phyloP scores from a whole-genome alignment of 2,888 invertebrate genomes.

The Cremastobaeus sp. region DNA sequence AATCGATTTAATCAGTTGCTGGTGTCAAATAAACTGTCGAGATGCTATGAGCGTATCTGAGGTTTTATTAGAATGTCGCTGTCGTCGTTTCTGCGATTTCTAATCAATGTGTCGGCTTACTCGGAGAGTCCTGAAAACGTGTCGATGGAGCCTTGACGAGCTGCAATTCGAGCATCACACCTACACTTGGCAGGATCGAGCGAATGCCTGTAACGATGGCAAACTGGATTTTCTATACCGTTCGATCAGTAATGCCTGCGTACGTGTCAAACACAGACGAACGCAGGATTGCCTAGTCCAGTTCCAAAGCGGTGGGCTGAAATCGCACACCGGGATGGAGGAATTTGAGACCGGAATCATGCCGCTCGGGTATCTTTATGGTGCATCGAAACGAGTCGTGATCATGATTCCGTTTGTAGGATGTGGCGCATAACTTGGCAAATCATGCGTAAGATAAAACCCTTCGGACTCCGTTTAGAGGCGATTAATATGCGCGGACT shows the following conservation, averaged over 20 bases:
- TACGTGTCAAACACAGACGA: constrained; percentile 33
- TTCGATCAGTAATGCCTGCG: constrained; percentile 57
- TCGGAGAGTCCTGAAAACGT: too few relatives aligned
- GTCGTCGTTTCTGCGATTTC: too few relatives aligned
- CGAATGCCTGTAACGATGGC: constrained; percentile 52
- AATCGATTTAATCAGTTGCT: too few relatives aligned
- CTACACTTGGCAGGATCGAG: constrained; percentile 32
- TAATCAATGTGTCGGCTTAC: neutral
- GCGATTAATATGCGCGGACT: constrained; percentile 1
- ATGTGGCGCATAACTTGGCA: constrained; percentile 48
- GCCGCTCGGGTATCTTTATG: constrained; percentile 56
- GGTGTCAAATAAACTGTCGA: too few relatives aligned
- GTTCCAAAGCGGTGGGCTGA: constrained; percentile 33
- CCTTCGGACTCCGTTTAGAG: constrained; percentile 29
- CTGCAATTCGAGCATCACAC: constrained; percentile 33
- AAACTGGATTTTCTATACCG: constrained; percentile 54
- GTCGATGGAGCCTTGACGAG: constrained; percentile 1
- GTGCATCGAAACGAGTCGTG: constrained; percentile 48
- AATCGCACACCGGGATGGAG: constrained; percentile 44
- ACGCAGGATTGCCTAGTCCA: constrained; percentile 49
- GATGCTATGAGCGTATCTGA: too few relatives aligned
- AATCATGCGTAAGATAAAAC: constrained; percentile 54
- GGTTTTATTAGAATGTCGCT: too few relatives aligned
- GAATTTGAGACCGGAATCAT: constrained; percentile 59
- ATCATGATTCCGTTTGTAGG: constrained; percentile 46